Percentiles rank a stretch among this genome's conserved stretches.
These are phyloP conservation scores for Drosophila sturtevanti DNA, from an alignment of 1,140 invertebrate genomes.

Conservation along the genomic window DNA sequence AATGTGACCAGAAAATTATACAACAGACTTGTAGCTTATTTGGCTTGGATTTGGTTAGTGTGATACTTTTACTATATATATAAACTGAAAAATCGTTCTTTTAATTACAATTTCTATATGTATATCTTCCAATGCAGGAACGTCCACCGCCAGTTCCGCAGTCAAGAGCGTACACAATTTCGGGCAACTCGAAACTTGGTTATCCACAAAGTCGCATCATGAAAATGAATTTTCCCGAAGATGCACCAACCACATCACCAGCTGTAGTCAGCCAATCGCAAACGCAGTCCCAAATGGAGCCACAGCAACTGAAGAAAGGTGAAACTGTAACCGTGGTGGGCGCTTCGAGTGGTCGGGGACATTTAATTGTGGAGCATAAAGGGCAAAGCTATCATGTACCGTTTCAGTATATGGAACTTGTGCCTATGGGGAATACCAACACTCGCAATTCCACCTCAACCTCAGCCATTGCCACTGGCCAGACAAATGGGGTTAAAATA, in stretches of 20 bases:
- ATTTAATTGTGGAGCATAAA: conserved; percentile 92
- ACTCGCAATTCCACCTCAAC: conserved; percentile 10
- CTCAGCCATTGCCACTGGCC: conserved; percentile 16
- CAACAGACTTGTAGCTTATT: conserved; percentile 95
- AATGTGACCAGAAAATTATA: conserved; percentile 93
- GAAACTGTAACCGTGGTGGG: conserved; percentile 92
- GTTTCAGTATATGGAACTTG: conserved; percentile 89
- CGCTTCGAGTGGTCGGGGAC: conserved; percentile 90
- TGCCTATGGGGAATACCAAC: conserved; percentile 26
- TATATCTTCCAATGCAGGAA: conserved; percentile 86
- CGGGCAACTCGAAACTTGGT: conserved; percentile 95
- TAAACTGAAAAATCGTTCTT: too few species aligned
- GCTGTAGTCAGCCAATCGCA: conserved; percentile 10
- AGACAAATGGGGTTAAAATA: conserved; percentile 54
- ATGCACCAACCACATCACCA: conserved; percentile 83
- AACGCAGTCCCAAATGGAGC: conserved; percentile 28
- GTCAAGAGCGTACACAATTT: conserved; percentile 93
- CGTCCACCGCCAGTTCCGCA: conserved; percentile 94
- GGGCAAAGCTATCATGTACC: conserved; percentile 92
- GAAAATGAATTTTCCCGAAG: conserved; percentile 93
- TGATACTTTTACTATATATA: too few species aligned
- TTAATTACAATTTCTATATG: too few species aligned
- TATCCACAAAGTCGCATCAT: conserved; percentile 96
- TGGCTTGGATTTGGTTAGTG: conserved; percentile 92
- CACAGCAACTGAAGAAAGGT: conserved; percentile 87